phyloP scores from a whole-genome alignment of 2,888 invertebrate genomes.

The Tipula helvola region DNA sequence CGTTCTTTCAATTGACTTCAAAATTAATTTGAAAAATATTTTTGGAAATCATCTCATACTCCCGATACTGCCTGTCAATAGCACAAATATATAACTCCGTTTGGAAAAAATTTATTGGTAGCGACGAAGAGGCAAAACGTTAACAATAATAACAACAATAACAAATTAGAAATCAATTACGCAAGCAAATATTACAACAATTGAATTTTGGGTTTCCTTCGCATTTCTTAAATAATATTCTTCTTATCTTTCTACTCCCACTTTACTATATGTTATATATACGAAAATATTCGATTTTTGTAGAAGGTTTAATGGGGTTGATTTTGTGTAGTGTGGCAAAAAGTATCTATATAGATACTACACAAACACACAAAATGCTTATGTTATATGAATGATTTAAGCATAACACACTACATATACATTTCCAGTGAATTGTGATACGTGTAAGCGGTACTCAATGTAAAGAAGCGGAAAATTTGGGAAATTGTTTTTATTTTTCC shows the following conservation, averaged over 20 bases:
- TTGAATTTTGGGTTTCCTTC: background rate
- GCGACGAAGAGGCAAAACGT: background rate
- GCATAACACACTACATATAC: background rate
- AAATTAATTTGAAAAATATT: background rate
- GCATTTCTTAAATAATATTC: background rate
- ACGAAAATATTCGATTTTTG: background rate
- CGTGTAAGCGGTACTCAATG: background rate
- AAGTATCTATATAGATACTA: background rate
- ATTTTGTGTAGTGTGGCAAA: background rate
- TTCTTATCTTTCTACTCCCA: background rate
- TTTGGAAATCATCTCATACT: background rate
- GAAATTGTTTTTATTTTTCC: no score
- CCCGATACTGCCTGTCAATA: background rate
- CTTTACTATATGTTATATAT: background rate
- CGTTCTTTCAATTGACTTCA: background rate
- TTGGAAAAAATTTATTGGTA: background rate
- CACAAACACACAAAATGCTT: background rate
- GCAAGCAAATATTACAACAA: background rate
- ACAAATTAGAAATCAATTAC: background rate
- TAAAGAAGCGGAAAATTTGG: background rate
- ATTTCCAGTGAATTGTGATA: background rate
- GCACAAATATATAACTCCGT: background rate
- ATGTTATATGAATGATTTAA: background rate
- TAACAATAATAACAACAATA: background rate
- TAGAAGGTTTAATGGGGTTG: background rate